A percentile compares a stretch with the other conserved stretches of the same genome.
phyloP scores from a whole-genome alignment of 35 echinoderm and acorn worm genomes.

The Holothuria glaberrima region DNA sequence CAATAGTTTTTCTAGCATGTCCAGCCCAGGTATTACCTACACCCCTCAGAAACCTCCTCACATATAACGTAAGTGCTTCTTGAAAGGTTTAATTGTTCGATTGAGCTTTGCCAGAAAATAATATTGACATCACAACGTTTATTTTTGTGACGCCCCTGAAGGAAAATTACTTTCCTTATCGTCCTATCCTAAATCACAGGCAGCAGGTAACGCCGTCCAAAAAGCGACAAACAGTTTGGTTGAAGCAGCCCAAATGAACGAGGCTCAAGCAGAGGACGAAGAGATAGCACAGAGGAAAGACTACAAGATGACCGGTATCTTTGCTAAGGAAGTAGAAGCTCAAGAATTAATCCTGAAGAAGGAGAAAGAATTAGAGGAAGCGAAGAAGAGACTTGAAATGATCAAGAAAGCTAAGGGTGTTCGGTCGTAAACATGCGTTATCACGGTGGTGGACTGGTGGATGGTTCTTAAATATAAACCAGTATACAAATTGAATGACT shows the following conservation, averaged over 20 bases:
- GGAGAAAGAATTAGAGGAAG: slow-evolving; percentile 40
- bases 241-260: slow-evolving; percentile 21
- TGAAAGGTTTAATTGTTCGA: too few relatives aligned
- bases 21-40: too few relatives aligned
- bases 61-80: too few relatives aligned
- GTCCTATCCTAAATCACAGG: background rate
- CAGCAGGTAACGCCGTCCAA: slow-evolving; percentile 9
- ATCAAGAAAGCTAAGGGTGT: slow-evolving; percentile 33
- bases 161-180: too few relatives aligned
- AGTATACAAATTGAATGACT: too few relatives aligned
- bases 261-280: slow-evolving; percentile 27
- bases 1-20: too few relatives aligned
- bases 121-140: too few relatives aligned
- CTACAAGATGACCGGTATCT: slow-evolving; percentile 36
- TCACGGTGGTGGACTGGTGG: too few relatives aligned
- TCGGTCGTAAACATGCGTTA: background rate
- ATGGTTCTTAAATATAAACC: too few relatives aligned
- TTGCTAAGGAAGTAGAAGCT: slow-evolving; percentile 42
- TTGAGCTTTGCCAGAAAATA: too few relatives aligned
- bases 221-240: slow-evolving; percentile 28
- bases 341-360: slow-evolving; percentile 50
- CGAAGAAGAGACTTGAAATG: slow-evolving; percentile 35
- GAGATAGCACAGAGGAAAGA: slow-evolving; percentile 15
- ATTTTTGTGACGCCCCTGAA: too few relatives aligned
- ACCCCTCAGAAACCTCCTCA: too few relatives aligned